phyloP scores from a whole-genome alignment of 2,113 vertebrate species.

The Sula dactylatra region DNA sequence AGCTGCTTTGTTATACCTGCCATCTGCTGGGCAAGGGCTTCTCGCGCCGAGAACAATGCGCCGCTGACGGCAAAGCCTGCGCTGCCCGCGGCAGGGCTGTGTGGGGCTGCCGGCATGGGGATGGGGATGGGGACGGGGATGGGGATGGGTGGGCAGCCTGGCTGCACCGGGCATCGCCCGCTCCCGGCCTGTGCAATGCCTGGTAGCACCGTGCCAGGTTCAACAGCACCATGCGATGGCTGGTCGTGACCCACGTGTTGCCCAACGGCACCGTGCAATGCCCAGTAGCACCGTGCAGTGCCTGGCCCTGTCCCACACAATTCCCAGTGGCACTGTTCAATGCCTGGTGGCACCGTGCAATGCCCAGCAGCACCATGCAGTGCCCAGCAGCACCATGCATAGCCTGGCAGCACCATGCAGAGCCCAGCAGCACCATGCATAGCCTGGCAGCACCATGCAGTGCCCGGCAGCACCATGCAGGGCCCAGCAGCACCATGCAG shows the following conservation, averaged over 20 bases:
- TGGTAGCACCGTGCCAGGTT: rapidly evolving
- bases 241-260: no score
- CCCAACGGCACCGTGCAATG: rapidly evolving
- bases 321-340: rapidly evolving
- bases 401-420: rapidly evolving
- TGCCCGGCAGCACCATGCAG: rapidly evolving
- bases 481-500: rapidly evolving
- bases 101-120: neutral
- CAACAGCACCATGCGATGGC: neutral
- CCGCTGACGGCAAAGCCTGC: conserved; percentile 58
- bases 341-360: rapidly evolving
- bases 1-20: conserved; percentile 91
- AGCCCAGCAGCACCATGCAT: rapidly evolving
- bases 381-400: rapidly evolving
- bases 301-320: no score
- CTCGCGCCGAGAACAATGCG: conserved; percentile 75
- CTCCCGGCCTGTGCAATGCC: rapidly evolving
- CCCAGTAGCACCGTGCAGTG: rapidly evolving
- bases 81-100: neutral
- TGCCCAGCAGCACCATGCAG: rapidly evolving
- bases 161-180: neutral
- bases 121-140: neutral
- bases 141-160: neutral
- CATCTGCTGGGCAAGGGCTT: conserved; percentile 86
- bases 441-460: no score